Percentiles rank a stretch among this genome's conserved stretches.
Evolutionary conservation across 35 echinoderm and acorn worm genomes (phyloP).

Genomic region (Apostichopus japonicus): DNA sequence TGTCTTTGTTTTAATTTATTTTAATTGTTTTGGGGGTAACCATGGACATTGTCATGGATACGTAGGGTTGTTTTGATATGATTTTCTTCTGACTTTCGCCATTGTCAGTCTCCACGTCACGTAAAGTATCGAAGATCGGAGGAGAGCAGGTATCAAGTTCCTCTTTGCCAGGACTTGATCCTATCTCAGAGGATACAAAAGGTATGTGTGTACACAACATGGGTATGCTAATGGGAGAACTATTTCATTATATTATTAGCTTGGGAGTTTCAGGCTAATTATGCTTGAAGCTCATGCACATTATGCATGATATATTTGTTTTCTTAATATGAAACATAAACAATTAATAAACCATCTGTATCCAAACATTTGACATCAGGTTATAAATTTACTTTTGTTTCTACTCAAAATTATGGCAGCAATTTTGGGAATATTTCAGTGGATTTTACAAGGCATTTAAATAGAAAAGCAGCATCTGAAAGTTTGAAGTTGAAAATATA

Average conservation of each 20-base stretch:
- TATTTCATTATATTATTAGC: neutral
- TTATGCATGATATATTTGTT: neutral
- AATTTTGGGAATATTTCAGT: no score
- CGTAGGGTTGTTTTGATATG: neutral
- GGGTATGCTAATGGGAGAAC: neutral
- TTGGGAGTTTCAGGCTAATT: neutral
- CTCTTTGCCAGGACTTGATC: constrained; percentile 38
- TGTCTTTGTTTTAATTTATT: neutral
- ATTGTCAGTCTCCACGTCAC: neutral
- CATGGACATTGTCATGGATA: neutral
- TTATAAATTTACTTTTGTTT: no score
- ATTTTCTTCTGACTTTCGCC: neutral
- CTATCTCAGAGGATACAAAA: constrained; percentile 19
- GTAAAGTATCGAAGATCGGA: neutral
- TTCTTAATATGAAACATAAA: neutral
- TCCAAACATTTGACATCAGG: no score
- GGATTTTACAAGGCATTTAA: no score
- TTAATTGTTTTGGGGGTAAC: neutral
- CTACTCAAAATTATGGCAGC: no score
- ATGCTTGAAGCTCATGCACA: neutral
- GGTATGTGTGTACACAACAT: neutral
- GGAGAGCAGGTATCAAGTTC: constrained; percentile 19
- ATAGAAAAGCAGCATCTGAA: no score
- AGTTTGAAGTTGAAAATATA: no score
- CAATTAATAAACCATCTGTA: neutral